Evolutionary conservation across 2,113 vertebrate species (phyloP), one percentile per base, ranked within the genome.

Genomic region (Thryonomys swinderianus): DNA sequence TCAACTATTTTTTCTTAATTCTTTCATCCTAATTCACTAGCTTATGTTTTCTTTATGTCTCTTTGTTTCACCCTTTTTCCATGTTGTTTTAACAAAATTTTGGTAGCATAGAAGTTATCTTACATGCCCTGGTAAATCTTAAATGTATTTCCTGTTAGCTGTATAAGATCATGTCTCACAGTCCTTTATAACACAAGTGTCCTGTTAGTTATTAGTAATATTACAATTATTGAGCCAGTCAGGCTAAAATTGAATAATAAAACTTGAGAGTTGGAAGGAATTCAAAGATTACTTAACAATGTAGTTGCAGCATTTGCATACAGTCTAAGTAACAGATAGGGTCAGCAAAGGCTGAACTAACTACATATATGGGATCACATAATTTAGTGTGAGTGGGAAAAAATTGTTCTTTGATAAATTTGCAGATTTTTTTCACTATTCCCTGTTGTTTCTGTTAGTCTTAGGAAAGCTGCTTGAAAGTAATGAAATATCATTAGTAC

Each of bases 281-380:
- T 64, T 95, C 91, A 91, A 96, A 71, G 57, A 67, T 94, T 90
- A 92, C 85, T 93, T 91, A 92, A 94, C 81, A 93, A 93, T 93
- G 66, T 32, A 91, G 32, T 51, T 78, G 11, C 14, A 94, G 9
- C 7, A 96, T 96, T 96, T 94, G 48, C 86, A 95, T 96, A 93
- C 48, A 93, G 74, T 90, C 89, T 91, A 95, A 32, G 48, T 32
- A 80, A 80, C n/a, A 84, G 80, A 57, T 94, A 89, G 96, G 67
- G 30, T 94, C 61, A 85, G n/a, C 37, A 62, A n/a, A 85, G 78
- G 59, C 16, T 88, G 73, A 90, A 88, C 74, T 85, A 90, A 85
- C 79, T 85, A 55, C 67, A 82, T 88, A 1, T 79, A 27, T 62
- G 89, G 91, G 62, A 21, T 83, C 40, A 94, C 57, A 37, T 69